phyloP scores from a whole-genome alignment of 2,888 invertebrate genomes.

The Lathronympha strigana region DNA sequence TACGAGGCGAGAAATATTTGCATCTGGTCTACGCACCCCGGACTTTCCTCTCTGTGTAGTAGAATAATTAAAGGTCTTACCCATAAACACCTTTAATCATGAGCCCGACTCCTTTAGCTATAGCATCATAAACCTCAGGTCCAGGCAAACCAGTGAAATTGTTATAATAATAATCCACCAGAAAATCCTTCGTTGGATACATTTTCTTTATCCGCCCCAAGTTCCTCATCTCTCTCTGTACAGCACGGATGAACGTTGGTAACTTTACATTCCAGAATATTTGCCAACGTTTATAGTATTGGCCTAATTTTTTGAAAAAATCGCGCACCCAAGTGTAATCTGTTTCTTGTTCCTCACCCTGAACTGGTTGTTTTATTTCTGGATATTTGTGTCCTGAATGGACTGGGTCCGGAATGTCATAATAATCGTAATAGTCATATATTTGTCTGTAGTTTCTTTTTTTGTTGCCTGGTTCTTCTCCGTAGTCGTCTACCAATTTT shows the following conservation, averaged over 20 bases:
- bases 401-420: too few relatives aligned
- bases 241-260: not conserved
- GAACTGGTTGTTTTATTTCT: not conserved
- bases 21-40: too few relatives aligned
- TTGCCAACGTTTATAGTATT: not conserved
- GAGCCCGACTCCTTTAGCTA: not conserved
- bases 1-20: too few relatives aligned
- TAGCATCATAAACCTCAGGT: not conserved
- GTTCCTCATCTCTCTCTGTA: conserved; percentile 4
- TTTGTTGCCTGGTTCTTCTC: not conserved
- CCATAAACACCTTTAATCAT: not conserved
- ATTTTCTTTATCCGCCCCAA: not conserved
- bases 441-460: too few relatives aligned
- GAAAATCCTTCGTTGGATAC: not conserved
- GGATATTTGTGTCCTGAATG: not conserved
- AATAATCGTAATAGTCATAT: too few relatives aligned
- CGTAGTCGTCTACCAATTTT: too few relatives aligned
- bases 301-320: not conserved
- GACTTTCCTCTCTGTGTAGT: too few relatives aligned
- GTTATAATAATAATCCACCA: not conserved
- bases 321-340: not conserved
- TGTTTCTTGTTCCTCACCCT: not conserved
- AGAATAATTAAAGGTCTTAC: not conserved
- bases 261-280: not conserved
- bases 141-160: not conserved